Conservation (phyloP, 2,797 vertebrate genomes). For the Acrocephalus scirpaceus region DNA sequence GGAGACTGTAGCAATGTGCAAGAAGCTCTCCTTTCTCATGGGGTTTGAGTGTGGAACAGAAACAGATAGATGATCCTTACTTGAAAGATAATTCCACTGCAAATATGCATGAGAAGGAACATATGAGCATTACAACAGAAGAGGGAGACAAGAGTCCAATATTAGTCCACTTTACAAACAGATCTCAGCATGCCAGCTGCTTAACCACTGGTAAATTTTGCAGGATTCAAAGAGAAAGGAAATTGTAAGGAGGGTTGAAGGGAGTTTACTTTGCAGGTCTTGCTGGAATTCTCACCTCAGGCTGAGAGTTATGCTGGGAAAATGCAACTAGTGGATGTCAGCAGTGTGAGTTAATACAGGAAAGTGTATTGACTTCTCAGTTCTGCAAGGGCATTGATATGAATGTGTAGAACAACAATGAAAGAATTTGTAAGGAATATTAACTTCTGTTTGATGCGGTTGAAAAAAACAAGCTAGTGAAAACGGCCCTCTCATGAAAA, state of each 20-base stretch:
- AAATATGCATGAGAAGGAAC: background rate
- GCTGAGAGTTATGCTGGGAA: background rate
- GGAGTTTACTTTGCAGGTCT: background rate
- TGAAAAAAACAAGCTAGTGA: background rate
- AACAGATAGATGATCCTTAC: background rate
- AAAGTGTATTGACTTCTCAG: background rate
- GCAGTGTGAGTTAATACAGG: background rate
- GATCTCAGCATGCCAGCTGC: background rate
- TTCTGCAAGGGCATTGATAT: background rate
- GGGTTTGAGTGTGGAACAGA: background rate
- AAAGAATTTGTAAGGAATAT: background rate
- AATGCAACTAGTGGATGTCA: background rate
- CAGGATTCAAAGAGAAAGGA: background rate
- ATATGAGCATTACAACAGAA: background rate
- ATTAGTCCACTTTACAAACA: background rate
- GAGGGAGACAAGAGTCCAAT: background rate
- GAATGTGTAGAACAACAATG: background rate
- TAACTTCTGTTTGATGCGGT: background rate
- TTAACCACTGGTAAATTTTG: background rate
- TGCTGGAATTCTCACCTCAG: background rate
- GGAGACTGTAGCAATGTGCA: background rate
- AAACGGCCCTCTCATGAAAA: background rate
- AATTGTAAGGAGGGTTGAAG: background rate
- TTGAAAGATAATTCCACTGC: background rate
- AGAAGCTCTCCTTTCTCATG: background rate